These are phyloP conservation scores for Agrilus cyanescens DNA, from an alignment of 2,888 invertebrate species.

Conservation along the genomic window DNA sequence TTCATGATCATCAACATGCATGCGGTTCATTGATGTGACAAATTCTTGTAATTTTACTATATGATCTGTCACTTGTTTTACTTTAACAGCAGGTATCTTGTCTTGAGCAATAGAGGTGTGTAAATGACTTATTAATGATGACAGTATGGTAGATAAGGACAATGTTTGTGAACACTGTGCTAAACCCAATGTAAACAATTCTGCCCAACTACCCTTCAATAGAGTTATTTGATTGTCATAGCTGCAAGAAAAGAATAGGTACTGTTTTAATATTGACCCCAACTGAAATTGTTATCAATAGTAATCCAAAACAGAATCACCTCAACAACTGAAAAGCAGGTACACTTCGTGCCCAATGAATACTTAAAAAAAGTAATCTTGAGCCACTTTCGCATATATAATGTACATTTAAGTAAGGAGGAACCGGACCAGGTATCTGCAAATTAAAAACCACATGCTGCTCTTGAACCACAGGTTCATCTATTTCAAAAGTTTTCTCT, in stretches of 20 bases:
- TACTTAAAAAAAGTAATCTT: conserved; percentile 75
- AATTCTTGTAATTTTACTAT: conserved; percentile 68
- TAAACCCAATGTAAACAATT: conserved; percentile 80
- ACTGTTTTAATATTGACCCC: background rate
- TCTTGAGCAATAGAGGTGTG: conserved; percentile 62
- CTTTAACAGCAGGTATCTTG: conserved; percentile 64
- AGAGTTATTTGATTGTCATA: conserved; percentile 73
- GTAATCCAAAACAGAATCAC: conserved; percentile 35
- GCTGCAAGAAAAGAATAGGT: conserved; percentile 37
- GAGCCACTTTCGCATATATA: conserved; percentile 94
- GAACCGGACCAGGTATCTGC: conserved; percentile 66
- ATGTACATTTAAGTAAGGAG: conserved; percentile 84
- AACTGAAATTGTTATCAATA: background rate
- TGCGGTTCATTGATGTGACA: conserved; percentile 56
- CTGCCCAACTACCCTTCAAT: conserved; percentile 83
- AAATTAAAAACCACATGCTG: conserved; percentile 62
- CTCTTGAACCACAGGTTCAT: conserved; percentile 56
- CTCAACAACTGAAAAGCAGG: conserved; percentile 70
- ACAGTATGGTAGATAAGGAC: conserved; percentile 68
- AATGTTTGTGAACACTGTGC: conserved; percentile 74
- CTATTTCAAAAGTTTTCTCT: conserved; percentile 35
- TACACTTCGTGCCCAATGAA: conserved; percentile 82
- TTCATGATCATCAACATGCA: conserved; percentile 72
- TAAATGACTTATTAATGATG: conserved; percentile 70
- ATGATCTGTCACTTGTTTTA: conserved; percentile 61